These are phyloP conservation scores for Xanthorhoe designata DNA, from an alignment of 2,888 invertebrate species.

Conservation along the genomic window DNA sequence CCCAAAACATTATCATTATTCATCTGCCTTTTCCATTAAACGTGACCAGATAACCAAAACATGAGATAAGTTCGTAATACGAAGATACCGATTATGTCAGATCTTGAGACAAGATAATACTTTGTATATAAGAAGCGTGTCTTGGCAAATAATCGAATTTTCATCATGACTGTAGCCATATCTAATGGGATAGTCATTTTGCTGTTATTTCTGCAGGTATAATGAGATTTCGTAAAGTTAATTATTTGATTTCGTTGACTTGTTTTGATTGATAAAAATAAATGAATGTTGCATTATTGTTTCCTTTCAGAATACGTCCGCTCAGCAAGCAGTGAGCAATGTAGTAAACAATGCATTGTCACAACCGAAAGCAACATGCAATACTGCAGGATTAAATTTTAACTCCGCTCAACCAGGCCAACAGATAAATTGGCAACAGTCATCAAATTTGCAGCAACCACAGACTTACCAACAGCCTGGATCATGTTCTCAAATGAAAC, in stretches of 20 bases:
- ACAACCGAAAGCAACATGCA: conserved; percentile 23
- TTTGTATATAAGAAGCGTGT: conserved; percentile 60
- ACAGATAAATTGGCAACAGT: conserved; percentile 50
- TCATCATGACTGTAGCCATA: conserved; percentile 63
- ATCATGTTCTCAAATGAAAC: conserved; percentile 31
- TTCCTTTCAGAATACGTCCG: conserved; percentile 34
- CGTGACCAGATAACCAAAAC: conserved; percentile 55
- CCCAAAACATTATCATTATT: conserved; percentile 45
- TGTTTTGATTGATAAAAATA: conserved; percentile 14
- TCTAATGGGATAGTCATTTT: conserved; percentile 54
- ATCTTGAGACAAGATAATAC: conserved; percentile 57
- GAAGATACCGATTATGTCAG: conserved; percentile 54
- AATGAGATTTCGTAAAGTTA: neutral
- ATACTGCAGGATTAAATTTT: conserved; percentile 34
- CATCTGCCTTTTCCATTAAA: conserved; percentile 47
- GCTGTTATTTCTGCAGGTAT: conserved; percentile 55
- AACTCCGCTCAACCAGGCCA: conserved; percentile 39
- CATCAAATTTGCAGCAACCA: conserved; percentile 45
- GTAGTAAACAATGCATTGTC: conserved; percentile 26
- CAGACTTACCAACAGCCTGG: conserved; percentile 38
- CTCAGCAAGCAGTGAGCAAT: conserved; percentile 32
- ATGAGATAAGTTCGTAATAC: conserved; percentile 52
- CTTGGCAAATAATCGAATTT: conserved; percentile 56
- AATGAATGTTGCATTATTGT: conserved; percentile 12
- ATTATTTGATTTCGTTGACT: neutral